These are phyloP conservation scores for Sebastes minor DNA, from an alignment of 2,797 vertebrate genomes.

Conservation along the genomic window DNA sequence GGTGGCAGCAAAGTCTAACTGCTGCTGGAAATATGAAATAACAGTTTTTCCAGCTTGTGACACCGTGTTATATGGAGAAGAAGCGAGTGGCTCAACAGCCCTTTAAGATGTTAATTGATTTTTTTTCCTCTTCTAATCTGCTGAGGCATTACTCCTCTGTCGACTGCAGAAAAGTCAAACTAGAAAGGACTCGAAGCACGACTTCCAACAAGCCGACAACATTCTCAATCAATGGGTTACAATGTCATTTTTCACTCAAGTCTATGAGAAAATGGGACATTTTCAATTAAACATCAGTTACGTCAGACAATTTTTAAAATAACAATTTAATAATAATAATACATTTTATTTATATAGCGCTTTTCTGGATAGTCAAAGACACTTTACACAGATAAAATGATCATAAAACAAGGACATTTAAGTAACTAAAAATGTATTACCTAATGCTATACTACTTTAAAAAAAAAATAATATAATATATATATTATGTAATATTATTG, in stretches of 20 bases:
- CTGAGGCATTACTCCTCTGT: background rate
- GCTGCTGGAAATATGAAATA: background rate
- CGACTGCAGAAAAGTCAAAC: background rate
- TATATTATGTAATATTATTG: background rate
- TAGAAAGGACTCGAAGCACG: background rate
- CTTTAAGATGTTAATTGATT: background rate
- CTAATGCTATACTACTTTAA: background rate
- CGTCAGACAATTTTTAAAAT: too few relatives aligned
- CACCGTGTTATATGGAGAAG: background rate
- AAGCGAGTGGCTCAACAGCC: background rate
- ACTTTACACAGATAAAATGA: too few relatives aligned
- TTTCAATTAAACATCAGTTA: background rate
- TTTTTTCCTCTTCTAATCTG: background rate
- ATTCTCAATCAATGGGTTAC: too few relatives aligned
- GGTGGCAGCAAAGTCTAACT: constrained; percentile 1
- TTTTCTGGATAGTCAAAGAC: too few relatives aligned
- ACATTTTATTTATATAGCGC: too few relatives aligned
- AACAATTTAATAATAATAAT: too few relatives aligned
- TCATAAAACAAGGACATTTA: background rate
- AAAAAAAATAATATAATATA: background rate
- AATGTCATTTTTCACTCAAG: background rate
- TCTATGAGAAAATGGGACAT: background rate
- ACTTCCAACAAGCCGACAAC: background rate
- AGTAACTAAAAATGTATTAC: background rate
- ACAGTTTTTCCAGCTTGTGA: background rate